Evolutionary conservation across 2,113 vertebrate genomes (phyloP).

Genomic region (Oriolus oriolus): DNA sequence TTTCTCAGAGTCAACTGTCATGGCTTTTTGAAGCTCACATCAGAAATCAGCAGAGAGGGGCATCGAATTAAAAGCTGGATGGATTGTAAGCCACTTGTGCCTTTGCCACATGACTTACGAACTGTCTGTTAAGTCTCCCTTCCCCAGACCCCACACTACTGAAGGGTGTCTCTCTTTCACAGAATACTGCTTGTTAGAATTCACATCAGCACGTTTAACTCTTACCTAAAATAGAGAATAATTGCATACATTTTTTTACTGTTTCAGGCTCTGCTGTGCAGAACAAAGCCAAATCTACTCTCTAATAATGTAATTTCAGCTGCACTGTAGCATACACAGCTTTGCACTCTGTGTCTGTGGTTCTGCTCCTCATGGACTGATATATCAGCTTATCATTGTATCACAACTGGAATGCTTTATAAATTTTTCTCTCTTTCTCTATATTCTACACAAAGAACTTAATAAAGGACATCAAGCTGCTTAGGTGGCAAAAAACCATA

Average conservation of each 20-base stretch:
- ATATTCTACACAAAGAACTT: neutral
- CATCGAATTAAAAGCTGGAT: neutral
- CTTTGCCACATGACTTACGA: neutral
- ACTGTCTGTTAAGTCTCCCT: neutral
- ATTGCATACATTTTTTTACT: neutral
- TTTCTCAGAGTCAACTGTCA: neutral
- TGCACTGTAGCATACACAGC: neutral
- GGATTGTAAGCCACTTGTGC: neutral
- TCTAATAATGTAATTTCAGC: conserved; percentile 2
- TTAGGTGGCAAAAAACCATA: neutral
- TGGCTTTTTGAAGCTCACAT: neutral
- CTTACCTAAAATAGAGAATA: neutral
- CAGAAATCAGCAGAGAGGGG: neutral
- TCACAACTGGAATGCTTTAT: neutral
- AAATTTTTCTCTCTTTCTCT: neutral
- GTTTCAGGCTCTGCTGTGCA: conserved; percentile 42
- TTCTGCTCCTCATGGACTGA: neutral
- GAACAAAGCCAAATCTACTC: neutral
- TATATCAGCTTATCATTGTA: neutral
- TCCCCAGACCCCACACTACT: neutral
- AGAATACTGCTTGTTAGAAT: neutral
- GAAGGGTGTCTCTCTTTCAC: neutral
- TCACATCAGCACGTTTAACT: neutral
- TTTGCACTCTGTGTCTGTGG: neutral
- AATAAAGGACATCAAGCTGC: neutral